Conservation (phyloP, 1,140 invertebrate genomes). For the Papilio dardanus region DNA sequence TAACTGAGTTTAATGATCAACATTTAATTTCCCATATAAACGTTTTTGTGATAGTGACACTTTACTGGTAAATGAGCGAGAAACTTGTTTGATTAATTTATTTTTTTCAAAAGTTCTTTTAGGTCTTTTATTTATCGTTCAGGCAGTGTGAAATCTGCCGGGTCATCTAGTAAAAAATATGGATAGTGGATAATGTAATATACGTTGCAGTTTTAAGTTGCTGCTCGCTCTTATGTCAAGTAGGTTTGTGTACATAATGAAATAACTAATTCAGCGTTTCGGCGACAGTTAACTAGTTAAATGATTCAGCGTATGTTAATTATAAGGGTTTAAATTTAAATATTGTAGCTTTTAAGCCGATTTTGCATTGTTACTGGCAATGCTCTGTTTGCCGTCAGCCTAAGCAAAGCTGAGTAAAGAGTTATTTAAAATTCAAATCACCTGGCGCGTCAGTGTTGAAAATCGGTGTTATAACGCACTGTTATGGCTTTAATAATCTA, state of each 20-base stretch:
- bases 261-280: background rate
- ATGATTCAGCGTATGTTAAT: background rate
- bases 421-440: slow-evolving; percentile 34
- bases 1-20: background rate
- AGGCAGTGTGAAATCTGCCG: too few relatives aligned
- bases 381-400: slow-evolving; percentile 14
- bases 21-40: too few relatives aligned
- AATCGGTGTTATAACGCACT: slow-evolving; percentile 9
- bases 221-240: background rate
- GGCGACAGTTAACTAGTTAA: too few relatives aligned
- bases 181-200: background rate
- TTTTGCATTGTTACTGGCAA: background rate
- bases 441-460: slow-evolving; percentile 19
- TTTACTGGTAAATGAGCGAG: too few relatives aligned
- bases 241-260: too few relatives aligned
- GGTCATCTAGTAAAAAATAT: too few relatives aligned
- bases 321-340: slow-evolving; percentile 9
- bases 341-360: background rate
- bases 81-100: too few relatives aligned
- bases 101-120: too few relatives aligned
- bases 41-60: too few relatives aligned
- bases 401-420: slow-evolving; percentile 24
- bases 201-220: background rate
- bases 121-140: too few relatives aligned
- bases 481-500: background rate